Conservation (phyloP, 2,113 vertebrate genomes). For the Antidorcas marsupialis region DNA sequence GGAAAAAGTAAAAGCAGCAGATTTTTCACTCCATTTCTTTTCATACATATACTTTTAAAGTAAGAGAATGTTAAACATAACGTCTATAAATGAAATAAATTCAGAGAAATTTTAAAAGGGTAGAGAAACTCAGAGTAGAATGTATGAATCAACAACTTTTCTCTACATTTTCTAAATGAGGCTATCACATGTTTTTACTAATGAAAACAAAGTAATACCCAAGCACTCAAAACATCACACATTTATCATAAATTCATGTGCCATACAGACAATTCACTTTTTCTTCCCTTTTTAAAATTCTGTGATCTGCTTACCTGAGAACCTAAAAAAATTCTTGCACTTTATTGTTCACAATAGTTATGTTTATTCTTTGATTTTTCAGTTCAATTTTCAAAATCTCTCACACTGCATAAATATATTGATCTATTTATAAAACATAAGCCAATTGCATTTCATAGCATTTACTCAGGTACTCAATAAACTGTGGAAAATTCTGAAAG, state of each 20-base stretch:
- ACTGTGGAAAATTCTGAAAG: background rate
- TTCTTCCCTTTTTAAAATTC: background rate
- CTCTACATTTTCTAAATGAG: background rate
- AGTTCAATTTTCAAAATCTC: conserved; percentile 16
- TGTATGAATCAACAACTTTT: background rate
- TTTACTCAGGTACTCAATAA: background rate
- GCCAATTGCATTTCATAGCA: background rate
- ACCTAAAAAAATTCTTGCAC: background rate
- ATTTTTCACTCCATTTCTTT: conserved; percentile 16
- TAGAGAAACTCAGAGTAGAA: background rate
- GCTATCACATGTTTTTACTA: conserved; percentile 24
- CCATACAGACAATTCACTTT: background rate
- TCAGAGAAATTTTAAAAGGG: conserved; percentile 20
- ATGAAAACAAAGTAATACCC: background rate
- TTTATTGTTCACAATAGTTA: background rate
- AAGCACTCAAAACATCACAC: background rate
- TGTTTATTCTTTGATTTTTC: conserved; percentile 26
- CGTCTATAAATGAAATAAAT: background rate
- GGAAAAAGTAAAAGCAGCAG: background rate
- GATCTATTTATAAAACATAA: conserved; percentile 5
- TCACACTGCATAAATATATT: background rate
- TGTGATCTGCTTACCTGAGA: background rate
- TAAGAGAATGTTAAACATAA: background rate
- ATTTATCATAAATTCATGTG: conserved; percentile 3
- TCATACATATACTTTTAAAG: background rate